A percentile compares a stretch with the other conserved stretches of the same genome.
These are phyloP conservation scores for Hoplodrina ambigua DNA, from an alignment of 2,888 invertebrate genomes.

Conservation along the genomic window DNA sequence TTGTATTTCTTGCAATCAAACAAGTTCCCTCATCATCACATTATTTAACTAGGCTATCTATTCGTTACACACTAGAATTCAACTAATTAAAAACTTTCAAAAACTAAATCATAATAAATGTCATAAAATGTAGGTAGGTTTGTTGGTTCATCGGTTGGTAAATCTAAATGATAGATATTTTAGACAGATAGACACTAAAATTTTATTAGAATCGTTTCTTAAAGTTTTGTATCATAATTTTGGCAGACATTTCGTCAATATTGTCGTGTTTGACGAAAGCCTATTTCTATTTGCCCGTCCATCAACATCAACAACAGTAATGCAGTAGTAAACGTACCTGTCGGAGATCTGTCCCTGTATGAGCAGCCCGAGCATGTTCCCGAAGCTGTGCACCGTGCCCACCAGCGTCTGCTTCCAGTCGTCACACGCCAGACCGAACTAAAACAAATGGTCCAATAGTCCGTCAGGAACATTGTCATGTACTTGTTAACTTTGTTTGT, in stretches of 20 bases:
- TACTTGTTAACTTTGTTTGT: neutral
- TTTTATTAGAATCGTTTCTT: too few species aligned
- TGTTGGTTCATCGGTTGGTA: too few species aligned
- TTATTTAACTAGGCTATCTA: too few species aligned
- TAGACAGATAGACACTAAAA: too few species aligned
- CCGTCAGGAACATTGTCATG: neutral
- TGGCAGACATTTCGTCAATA: neutral
- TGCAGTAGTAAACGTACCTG: conserved; percentile 72
- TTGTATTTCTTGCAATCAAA: neutral
- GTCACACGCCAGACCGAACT: conserved; percentile 84
- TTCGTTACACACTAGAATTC: too few species aligned
- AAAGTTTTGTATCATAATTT: too few species aligned
- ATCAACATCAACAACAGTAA: neutral
- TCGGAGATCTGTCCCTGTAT: conserved; percentile 86
- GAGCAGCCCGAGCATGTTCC: conserved; percentile 83
- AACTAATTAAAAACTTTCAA: too few species aligned
- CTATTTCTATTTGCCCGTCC: too few species aligned
- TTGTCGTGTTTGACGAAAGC: neutral
- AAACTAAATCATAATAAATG: too few species aligned
- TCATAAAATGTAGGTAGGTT: too few species aligned
- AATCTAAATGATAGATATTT: too few species aligned
- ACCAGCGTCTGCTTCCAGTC: conserved; percentile 86
- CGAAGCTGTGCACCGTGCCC: conserved; percentile 84
- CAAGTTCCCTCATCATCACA: conserved; percentile 1
- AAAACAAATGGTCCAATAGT: conserved; percentile 41